Evolutionary conservation across 2,113 vertebrate genomes (phyloP).

Genomic region (Lonchura striata): DNA sequence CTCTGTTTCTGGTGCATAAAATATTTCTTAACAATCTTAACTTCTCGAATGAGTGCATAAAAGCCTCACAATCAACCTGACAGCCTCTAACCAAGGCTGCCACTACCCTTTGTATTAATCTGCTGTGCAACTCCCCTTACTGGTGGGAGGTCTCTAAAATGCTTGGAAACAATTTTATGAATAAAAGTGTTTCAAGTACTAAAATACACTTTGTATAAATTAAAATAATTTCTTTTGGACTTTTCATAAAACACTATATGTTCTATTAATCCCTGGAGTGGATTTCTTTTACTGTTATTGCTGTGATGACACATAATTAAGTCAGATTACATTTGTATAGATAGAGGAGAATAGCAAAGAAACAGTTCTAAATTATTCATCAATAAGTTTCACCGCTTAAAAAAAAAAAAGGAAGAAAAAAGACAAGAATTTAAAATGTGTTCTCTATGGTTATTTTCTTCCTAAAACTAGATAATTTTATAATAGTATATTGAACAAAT

Average conservation of each 20-base stretch:
- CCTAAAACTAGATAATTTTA: slow-evolving; percentile 66
- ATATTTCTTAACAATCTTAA: slow-evolving; percentile 46
- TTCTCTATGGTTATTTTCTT: slow-evolving; percentile 1
- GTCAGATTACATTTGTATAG: slow-evolving; percentile 72
- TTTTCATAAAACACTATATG: slow-evolving; percentile 65
- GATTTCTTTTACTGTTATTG: slow-evolving; percentile 69
- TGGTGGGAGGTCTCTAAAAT: slow-evolving; percentile 9
- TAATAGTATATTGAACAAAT: slow-evolving; percentile 70
- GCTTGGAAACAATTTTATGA: background rate
- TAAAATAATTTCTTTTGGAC: slow-evolving; percentile 62
- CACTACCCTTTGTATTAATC: background rate
- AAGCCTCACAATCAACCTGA: slow-evolving; percentile 41
- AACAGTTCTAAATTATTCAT: slow-evolving; percentile 76
- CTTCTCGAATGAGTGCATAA: slow-evolving; percentile 16
- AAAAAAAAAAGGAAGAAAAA: background rate
- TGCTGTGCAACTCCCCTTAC: background rate
- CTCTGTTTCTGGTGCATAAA: slow-evolving; percentile 36
- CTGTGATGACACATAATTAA: slow-evolving; percentile 72
- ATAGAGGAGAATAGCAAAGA: slow-evolving; percentile 55
- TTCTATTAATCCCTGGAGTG: slow-evolving; percentile 44
- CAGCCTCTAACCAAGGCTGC: slow-evolving; percentile 23
- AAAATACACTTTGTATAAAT: slow-evolving; percentile 39
- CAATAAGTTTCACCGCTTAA: slow-evolving; percentile 46
- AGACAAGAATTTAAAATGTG: slow-evolving; percentile 61
- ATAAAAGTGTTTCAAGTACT: slow-evolving; percentile 12